Evolutionary conservation across 1,140 invertebrate species (phyloP), one percentile per base, ranked within the genome.

Genomic region (Drosophila novamexicana): DNA sequence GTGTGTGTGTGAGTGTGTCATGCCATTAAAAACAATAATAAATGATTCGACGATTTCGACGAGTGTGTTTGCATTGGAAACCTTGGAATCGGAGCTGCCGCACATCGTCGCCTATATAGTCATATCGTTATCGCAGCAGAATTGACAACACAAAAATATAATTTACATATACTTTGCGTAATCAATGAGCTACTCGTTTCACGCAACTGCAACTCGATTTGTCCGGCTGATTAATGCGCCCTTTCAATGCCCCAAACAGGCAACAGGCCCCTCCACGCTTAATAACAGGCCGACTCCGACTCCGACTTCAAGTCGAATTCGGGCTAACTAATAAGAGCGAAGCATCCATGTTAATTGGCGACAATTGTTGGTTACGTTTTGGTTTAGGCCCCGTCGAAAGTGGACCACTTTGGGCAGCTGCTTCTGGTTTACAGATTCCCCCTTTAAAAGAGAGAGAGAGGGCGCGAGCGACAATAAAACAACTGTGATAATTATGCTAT

Each of bases 151-250:
- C 42, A 52, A 47, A 34, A 18, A 57, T 37, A 62, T 49, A 59
- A 85, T 85, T 86, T 85, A 81, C 79, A 86, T 85, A 81, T 75
- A 63, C 47, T 70, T 67, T 75, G 32, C 62, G 56, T 78, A 78
- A 78, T 85, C 81, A 79, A 72, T 75, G 79, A 75, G 81, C 82
- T 79, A 85, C 81, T 75, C 78, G 81, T 86, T 78, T 81, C 82
- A 84, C 82, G 78, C 82, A 78, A 70, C 49, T 61, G 14, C 70
- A 61, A 42, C 66, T 65, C 56, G 80, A 74, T 77, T 79, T 77
- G 77, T 84, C 62, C 81, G 67, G 14, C 79, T 85, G 81, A 85
- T 86, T 85, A 85, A 85, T 86, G 81, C 68, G 63, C 52, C 56
- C 59, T 79, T 67, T 57, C 32, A 53, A 14, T 42, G n/a, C 10